phyloP scores from a whole-genome alignment of 2,797 vertebrate genomes.

The Simalia tracyae region DNA sequence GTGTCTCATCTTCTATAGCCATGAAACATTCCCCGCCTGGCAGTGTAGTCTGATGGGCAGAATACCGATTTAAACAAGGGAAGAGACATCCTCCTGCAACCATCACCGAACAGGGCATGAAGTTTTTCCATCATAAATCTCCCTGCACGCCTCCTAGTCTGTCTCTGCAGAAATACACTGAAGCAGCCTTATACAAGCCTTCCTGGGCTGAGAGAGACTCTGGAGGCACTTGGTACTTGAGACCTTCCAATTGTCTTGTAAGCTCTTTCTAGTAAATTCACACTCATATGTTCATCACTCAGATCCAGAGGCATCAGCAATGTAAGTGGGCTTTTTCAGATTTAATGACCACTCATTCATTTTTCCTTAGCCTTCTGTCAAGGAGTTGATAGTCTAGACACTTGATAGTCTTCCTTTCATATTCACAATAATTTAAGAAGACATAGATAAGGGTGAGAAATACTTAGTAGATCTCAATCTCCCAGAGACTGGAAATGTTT shows the following conservation, averaged over 20 bases:
- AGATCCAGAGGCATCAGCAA: background rate
- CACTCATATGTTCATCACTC: too few species aligned
- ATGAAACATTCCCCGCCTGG: background rate
- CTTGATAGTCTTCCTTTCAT: background rate
- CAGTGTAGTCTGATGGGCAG: background rate
- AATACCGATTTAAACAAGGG: background rate
- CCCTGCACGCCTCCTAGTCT: too few species aligned
- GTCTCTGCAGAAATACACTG: background rate
- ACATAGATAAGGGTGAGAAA: background rate
- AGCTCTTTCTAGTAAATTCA: background rate
- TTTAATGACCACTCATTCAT: background rate
- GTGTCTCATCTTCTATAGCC: too few species aligned
- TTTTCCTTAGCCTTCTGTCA: background rate
- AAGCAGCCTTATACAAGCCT: background rate
- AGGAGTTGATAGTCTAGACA: background rate
- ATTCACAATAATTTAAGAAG: background rate
- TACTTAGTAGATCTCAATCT: background rate
- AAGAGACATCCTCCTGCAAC: background rate
- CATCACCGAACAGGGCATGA: background rate
- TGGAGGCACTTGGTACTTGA: background rate
- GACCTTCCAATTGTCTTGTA: background rate
- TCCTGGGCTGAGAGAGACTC: background rate
- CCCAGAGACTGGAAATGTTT: background rate
- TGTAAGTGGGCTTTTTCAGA: background rate
- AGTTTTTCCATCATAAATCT: background rate